These are phyloP conservation scores for Cyclopterus lumpus DNA, from an alignment of 2,797 vertebrate species.

Conservation along the genomic window DNA sequence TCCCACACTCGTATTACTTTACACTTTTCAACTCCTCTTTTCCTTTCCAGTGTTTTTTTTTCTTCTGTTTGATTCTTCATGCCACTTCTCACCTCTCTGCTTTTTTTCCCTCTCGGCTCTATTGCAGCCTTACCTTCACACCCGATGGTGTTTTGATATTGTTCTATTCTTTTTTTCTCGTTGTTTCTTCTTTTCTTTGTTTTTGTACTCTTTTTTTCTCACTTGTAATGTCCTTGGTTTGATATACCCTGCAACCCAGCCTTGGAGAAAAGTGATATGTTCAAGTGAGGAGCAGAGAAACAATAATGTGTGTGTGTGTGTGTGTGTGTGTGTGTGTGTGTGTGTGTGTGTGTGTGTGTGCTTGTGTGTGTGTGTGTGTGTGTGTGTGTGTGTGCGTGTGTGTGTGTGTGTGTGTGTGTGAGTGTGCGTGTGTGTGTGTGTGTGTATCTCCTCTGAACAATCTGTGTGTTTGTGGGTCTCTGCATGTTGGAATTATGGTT, in stretches of 20 bases:
- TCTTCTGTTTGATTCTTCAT: conserved; percentile 30
- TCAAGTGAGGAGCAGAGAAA: conserved; percentile 46
- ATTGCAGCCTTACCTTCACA: conserved; percentile 50
- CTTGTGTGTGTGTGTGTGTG: conserved; percentile 7
- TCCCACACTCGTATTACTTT: conserved; percentile 38
- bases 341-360: no score
- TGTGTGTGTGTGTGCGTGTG: not conserved
- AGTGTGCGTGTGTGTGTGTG: not conserved
- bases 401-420: conserved; percentile 7
- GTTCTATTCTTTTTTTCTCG: conserved; percentile 38
- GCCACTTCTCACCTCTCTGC: conserved; percentile 58
- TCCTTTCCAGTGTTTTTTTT: conserved; percentile 17
- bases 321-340: conserved; percentile 7
- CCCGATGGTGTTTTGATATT: conserved; percentile 54
- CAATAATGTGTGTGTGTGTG: no score
- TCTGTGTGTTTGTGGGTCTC: conserved; percentile 14
- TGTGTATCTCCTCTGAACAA: not conserved
- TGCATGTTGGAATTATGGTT: conserved; percentile 61
- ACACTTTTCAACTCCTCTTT: conserved; percentile 42
- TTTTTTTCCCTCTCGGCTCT: conserved; percentile 36
- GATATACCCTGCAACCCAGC: conserved; percentile 38
- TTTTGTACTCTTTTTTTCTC: conserved; percentile 35
- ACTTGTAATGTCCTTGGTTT: conserved; percentile 68
- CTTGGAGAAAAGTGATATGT: conserved; percentile 44
- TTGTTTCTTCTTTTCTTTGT: conserved; percentile 16